These are phyloP conservation scores for Portunus trituberculatus DNA, from an alignment of 1,140 invertebrate species.

Conservation along the genomic window DNA sequence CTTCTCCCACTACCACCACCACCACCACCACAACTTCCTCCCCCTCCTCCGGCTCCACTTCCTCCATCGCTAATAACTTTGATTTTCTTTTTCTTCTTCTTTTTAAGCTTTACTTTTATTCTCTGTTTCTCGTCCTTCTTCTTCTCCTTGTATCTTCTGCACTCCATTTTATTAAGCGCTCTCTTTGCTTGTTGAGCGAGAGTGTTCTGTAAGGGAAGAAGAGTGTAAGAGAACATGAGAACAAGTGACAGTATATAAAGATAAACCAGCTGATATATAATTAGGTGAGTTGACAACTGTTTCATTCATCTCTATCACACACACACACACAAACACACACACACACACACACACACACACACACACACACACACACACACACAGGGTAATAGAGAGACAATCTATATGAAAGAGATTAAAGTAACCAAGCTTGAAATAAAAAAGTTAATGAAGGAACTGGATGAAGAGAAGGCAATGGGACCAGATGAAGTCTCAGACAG, in stretches of 20 bases:
- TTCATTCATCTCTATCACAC: too few relatives aligned
- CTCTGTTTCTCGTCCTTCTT: constrained; percentile 70
- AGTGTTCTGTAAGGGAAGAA: constrained; percentile 53
- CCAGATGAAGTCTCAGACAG: too few relatives aligned
- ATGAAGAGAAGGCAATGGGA: too few relatives aligned
- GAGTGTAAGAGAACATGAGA: not conserved
- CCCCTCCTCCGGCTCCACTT: constrained; percentile 34
- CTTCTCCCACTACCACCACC: constrained; percentile 10
- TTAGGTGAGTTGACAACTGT: too few relatives aligned
- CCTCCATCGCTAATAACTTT: constrained; percentile 40
- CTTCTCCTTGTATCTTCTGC: constrained; percentile 65
- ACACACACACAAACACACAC: not conserved
- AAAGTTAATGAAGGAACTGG: too few relatives aligned
- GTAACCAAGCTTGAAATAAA: too few relatives aligned
- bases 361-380: too few relatives aligned
- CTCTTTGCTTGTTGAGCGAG: constrained; percentile 67
- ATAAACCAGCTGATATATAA: too few relatives aligned
- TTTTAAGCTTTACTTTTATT: constrained; percentile 66
- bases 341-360: too few relatives aligned
- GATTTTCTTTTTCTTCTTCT: constrained; percentile 57
- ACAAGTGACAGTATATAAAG: too few relatives aligned
- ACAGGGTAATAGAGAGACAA: too few relatives aligned
- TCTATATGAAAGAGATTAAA: too few relatives aligned
- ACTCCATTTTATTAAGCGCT: constrained; percentile 64
- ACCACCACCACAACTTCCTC: not conserved